Conservation (phyloP, 2,888 invertebrate genomes). For the Stictocephala bisonia region DNA sequence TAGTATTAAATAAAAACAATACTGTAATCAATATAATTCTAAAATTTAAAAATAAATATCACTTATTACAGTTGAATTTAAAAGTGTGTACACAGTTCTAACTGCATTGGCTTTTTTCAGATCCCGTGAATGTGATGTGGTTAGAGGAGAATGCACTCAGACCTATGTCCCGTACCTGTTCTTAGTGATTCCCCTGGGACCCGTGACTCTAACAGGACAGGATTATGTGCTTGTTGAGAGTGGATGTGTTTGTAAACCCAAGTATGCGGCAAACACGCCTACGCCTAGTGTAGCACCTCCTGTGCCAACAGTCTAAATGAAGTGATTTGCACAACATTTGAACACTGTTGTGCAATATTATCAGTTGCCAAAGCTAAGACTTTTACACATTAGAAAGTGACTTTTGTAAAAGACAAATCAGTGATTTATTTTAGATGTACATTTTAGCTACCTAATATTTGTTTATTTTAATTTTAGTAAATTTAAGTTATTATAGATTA, state of each 20-base stretch:
- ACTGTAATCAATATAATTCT: too few species aligned
- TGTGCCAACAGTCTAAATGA: constrained; percentile 18
- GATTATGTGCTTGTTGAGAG: constrained; percentile 96
- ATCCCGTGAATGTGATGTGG: constrained; percentile 88
- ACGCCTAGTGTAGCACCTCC: constrained; percentile 5
- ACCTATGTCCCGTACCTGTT: constrained; percentile 93
- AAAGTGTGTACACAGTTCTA: too few species aligned
- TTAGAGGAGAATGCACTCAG: constrained; percentile 91
- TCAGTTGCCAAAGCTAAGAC: constrained; percentile 27
- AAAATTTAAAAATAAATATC: too few species aligned
- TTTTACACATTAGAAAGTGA: too few species aligned
- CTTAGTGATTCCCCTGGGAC: constrained; percentile 89
- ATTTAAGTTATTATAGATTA: too few species aligned
- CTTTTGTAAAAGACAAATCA: too few species aligned
- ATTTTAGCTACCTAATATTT: too few species aligned
- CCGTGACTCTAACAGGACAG: constrained; percentile 90
- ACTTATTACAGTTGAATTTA: too few species aligned
- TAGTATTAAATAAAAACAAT: too few species aligned
- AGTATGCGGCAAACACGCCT: constrained; percentile 62
- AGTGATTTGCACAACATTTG: not conserved
- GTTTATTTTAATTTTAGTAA: too few species aligned
- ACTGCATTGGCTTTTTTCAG: constrained; percentile 74
- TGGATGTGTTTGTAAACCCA: constrained; percentile 88
- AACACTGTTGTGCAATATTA: not conserved
- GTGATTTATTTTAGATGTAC: too few species aligned